Conservation (phyloP, 37 sponge, comb jelly and placozoan species). For the Bolinopsis microptera region DNA sequence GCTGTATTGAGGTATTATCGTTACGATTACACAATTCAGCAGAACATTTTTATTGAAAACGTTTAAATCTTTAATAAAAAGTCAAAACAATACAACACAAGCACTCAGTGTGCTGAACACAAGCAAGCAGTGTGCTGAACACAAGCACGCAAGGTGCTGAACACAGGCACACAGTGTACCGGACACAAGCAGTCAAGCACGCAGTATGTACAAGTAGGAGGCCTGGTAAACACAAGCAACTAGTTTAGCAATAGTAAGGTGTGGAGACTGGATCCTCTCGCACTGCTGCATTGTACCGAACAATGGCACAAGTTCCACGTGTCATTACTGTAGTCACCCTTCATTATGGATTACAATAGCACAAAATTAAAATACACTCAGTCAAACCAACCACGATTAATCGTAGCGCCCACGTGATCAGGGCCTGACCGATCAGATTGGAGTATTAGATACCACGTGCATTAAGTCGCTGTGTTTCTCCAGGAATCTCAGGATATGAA, state of each 20-base stretch:
- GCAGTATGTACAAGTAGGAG: too few relatives aligned
- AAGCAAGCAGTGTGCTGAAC: too few relatives aligned
- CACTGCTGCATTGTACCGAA: neutral
- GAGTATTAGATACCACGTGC: neutral
- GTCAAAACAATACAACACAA: too few relatives aligned
- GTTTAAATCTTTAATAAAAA: too few relatives aligned
- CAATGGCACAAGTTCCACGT: neutral
- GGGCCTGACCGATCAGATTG: neutral
- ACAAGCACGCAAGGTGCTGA: too few relatives aligned
- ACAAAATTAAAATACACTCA: conserved; percentile 16
- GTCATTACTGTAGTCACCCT: conserved; percentile 8
- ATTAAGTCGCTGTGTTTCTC: neutral
- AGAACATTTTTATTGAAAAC: too few relatives aligned
- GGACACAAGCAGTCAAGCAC: too few relatives aligned
- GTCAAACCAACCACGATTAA: neutral
- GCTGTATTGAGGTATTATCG: too few relatives aligned
- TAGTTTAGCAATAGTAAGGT: neutral
- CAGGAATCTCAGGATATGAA: conserved; percentile 4
- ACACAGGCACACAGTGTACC: too few relatives aligned
- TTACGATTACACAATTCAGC: too few relatives aligned
- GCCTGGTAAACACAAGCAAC: neutral
- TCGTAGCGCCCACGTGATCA: neutral
- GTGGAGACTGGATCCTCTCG: neutral
- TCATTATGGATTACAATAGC: conserved; percentile 25
- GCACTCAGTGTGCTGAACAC: too few relatives aligned